These are phyloP conservation scores for Spodoptera picta DNA, from an alignment of 2,888 invertebrate genomes.

Conservation along the genomic window DNA sequence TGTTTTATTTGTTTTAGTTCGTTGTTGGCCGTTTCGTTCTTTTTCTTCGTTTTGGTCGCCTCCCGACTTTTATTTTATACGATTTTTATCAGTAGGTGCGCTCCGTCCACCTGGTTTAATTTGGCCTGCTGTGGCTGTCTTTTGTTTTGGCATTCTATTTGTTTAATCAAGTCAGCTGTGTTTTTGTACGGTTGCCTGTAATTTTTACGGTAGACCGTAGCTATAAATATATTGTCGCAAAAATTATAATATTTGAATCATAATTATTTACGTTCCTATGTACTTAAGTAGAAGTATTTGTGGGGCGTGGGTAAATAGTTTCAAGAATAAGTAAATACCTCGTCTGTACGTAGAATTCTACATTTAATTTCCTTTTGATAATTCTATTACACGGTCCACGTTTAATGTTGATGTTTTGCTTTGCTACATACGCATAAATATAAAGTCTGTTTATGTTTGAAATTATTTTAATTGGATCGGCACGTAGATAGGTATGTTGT, in stretches of 20 bases:
- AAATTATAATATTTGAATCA: too few species aligned
- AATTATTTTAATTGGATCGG: conserved; percentile 34
- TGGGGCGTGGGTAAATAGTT: too few species aligned
- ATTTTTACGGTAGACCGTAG: too few species aligned
- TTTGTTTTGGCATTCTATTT: conserved; percentile 21
- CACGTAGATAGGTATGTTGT: background rate
- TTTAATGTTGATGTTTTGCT: too few species aligned
- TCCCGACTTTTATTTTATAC: conserved; percentile 63
- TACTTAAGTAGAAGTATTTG: too few species aligned
- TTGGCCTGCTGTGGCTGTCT: conserved; percentile 41
- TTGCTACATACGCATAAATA: too few species aligned
- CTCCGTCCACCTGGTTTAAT: conserved; percentile 52
- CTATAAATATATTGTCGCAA: too few species aligned
- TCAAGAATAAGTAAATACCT: too few species aligned
- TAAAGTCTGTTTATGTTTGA: conserved; percentile 7
- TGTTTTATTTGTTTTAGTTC: conserved; percentile 70
- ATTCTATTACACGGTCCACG: too few species aligned
- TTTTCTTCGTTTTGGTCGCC: conserved; percentile 60
- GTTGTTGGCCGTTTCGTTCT: conserved; percentile 64
- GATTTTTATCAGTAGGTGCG: conserved; percentile 57
- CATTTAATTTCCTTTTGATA: too few species aligned
- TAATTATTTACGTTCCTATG: too few species aligned
- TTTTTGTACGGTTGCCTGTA: background rate
- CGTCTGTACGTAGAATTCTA: too few species aligned
- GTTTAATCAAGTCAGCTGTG: background rate